Evolutionary conservation across 2,113 vertebrate genomes (phyloP).

Genomic region (Zosterops japonicus): DNA sequence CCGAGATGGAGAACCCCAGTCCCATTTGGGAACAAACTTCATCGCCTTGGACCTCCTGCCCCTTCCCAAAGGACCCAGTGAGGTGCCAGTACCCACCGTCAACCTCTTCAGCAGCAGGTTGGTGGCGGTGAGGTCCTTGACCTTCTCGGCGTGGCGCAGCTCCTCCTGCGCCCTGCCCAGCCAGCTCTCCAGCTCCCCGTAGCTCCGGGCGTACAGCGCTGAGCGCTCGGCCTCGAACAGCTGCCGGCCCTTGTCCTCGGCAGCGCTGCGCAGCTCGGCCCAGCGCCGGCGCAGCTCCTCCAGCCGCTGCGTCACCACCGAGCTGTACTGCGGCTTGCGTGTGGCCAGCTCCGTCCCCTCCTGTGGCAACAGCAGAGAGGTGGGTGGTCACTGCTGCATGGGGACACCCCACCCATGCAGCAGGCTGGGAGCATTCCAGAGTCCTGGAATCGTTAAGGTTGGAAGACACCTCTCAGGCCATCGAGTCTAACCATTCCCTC

Average conservation of each 20-base stretch:
- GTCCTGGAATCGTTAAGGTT: neutral
- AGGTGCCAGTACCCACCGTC: slow-evolving; percentile 69
- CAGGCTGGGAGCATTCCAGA: neutral
- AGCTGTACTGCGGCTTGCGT: slow-evolving; percentile 81
- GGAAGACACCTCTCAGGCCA: neutral
- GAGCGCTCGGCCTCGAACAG: slow-evolving; percentile 89
- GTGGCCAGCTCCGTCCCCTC: slow-evolving; percentile 83
- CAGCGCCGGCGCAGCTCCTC: slow-evolving; percentile 81
- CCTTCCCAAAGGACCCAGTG: neutral
- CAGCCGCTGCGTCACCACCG: slow-evolving; percentile 76
- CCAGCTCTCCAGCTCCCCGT: slow-evolving; percentile 85
- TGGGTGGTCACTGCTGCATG: accelerated
- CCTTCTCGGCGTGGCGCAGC: slow-evolving; percentile 80
- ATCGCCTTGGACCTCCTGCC: accelerated
- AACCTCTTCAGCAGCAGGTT: slow-evolving; percentile 91
- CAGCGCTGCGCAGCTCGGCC: slow-evolving; percentile 79
- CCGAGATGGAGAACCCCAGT: accelerated
- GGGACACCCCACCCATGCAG: neutral
- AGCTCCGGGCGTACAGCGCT: slow-evolving; percentile 83
- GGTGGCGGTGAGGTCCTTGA: slow-evolving; percentile 88
- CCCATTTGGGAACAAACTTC: accelerated
- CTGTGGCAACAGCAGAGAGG: slow-evolving; percentile 17
- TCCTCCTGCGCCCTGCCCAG: slow-evolving; percentile 81
- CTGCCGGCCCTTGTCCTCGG: slow-evolving; percentile 81
- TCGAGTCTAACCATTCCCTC: neutral